These are phyloP conservation scores for Arctia plantaginis DNA, from an alignment of 2,888 invertebrate species.

Conservation along the genomic window DNA sequence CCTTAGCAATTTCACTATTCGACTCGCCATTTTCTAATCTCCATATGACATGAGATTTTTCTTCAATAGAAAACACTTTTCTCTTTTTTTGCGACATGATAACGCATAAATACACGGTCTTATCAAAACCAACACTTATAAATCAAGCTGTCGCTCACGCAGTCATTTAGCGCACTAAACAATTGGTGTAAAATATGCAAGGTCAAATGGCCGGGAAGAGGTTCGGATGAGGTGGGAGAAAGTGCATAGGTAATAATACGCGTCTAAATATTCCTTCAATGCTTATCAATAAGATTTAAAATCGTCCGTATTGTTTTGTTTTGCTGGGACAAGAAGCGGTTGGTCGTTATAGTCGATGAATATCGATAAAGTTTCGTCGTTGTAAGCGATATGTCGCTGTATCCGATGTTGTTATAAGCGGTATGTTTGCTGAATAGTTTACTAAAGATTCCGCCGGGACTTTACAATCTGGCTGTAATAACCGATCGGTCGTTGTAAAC, in stretches of 20 bases:
- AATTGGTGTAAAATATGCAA: not conserved
- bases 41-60: slow-evolving; percentile 42
- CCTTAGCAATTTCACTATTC: slow-evolving; percentile 41
- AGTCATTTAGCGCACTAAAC: not conserved
- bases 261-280: not conserved
- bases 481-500: not conserved
- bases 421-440: not conserved
- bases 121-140: not conserved
- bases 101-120: not conserved
- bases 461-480: not conserved
- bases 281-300: not conserved
- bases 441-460: not conserved
- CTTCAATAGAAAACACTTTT: slow-evolving; percentile 40
- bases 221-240: not conserved
- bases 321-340: not conserved
- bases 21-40: slow-evolving; percentile 41
- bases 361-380: not conserved
- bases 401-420: slow-evolving; percentile 6
- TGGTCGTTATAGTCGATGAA: slow-evolving; percentile 7
- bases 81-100: slow-evolving; percentile 22
- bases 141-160: not conserved
- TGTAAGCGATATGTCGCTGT: slow-evolving; percentile 1
- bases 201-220: not conserved
- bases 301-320: not conserved
- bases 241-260: not conserved